Evolutionary conservation across 2,797 vertebrate genomes (phyloP).

Genomic region (Poeciliopsis presidionis): DNA sequence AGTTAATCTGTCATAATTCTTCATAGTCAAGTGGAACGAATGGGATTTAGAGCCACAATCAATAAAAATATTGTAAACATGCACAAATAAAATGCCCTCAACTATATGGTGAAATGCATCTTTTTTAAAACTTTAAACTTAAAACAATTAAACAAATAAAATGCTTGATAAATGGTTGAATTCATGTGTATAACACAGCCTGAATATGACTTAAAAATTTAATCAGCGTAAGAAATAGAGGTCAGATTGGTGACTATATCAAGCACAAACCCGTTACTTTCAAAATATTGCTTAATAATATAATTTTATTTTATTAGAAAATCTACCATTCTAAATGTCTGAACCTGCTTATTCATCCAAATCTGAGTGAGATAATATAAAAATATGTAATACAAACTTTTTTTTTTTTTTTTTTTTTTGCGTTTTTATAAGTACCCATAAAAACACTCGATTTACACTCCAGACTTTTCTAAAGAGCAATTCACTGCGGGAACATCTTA

Average conservation of each 20-base stretch:
- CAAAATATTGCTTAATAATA: neutral
- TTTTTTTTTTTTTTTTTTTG: neutral
- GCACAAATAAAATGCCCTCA: neutral
- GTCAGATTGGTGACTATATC: neutral
- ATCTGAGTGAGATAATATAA: neutral
- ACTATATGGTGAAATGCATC: neutral
- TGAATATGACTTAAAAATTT: neutral
- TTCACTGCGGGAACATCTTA: neutral
- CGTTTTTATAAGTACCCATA: neutral
- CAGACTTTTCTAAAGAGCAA: neutral
- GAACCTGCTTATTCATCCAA: neutral
- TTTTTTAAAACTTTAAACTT: too few relatives aligned
- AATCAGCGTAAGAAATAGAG: neutral
- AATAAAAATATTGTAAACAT: neutral
- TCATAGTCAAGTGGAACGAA: neutral
- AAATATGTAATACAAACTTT: neutral
- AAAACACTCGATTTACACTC: neutral
- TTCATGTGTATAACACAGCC: neutral
- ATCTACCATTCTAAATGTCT: neutral
- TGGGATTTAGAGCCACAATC: neutral
- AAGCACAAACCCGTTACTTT: neutral
- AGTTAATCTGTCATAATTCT: neutral
- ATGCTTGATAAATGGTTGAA: neutral
- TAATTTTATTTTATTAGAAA: neutral
- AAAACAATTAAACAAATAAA: neutral